These are phyloP conservation scores for Mus minutoides DNA, from an alignment of 2,797 vertebrate species.

Conservation along the genomic window DNA sequence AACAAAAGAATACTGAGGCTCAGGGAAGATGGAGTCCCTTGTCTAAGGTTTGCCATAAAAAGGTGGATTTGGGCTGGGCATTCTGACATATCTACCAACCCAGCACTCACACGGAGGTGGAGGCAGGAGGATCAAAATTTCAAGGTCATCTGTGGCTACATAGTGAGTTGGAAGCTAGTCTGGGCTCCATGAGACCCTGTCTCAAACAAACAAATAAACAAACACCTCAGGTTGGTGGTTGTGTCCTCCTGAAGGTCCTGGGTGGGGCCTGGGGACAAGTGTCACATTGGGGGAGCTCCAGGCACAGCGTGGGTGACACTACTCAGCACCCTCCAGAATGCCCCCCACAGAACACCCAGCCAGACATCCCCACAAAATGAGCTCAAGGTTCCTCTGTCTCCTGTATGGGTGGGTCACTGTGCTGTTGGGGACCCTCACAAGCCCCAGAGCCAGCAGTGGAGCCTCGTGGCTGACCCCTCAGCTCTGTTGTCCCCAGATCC, in stretches of 20 bases:
- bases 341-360: neutral
- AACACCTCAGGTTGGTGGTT: neutral
- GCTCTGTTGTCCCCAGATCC: neutral
- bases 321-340: accelerated
- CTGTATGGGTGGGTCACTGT: accelerated
- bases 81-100: neutral
- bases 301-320: neutral
- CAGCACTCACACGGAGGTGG: neutral
- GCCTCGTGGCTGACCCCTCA: neutral
- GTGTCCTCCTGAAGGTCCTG: neutral
- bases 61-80: neutral
- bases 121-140: neutral
- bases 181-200: neutral
- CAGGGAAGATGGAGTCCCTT: neutral
- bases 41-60: neutral
- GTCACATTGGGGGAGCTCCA: no score
- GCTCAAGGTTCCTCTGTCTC: neutral
- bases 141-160: neutral
- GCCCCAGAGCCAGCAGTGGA: neutral
- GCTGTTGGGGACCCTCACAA: neutral
- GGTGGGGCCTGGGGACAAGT: neutral
- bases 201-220: neutral
- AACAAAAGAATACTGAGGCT: neutral
- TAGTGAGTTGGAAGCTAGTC: neutral
- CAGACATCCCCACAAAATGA: neutral